Evolutionary conservation across 2,797 vertebrate species (phyloP).

Genomic region (Artibeus lituratus): DNA sequence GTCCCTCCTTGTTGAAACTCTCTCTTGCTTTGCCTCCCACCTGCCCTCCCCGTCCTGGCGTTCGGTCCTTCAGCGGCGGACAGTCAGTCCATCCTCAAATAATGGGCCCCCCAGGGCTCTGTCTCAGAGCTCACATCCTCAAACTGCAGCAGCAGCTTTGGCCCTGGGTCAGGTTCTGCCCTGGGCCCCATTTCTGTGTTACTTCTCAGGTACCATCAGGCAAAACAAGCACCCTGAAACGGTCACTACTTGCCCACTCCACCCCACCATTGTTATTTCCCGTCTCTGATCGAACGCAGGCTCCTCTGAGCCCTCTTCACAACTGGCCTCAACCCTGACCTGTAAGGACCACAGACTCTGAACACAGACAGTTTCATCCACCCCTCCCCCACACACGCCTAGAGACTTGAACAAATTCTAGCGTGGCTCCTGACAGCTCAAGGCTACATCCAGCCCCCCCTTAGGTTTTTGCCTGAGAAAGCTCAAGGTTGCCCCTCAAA

Average conservation of each 20-base stretch:
- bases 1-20: not conserved
- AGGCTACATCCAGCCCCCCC: not conserved
- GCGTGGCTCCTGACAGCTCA: not conserved
- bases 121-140: not conserved
- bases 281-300: not conserved
- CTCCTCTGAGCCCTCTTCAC: not conserved
- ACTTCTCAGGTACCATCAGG: not conserved
- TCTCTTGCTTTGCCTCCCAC: not conserved
- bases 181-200: not conserved
- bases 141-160: not conserved
- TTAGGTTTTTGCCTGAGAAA: not conserved
- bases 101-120: not conserved
- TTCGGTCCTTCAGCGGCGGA: not conserved
- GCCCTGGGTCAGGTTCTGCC: not conserved
- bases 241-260: not conserved
- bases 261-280: not conserved
- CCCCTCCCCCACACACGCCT: not conserved
- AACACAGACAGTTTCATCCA: not conserved
- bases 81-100: not conserved
- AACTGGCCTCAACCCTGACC: not conserved
- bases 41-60: not conserved
- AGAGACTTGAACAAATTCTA: not conserved
- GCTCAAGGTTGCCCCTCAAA: not conserved
- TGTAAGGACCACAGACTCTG: not conserved
- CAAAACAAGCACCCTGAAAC: not conserved